Evolutionary conservation across 2,797 vertebrate species (phyloP).

Genomic region (Alcedo quadribrachys): DNA sequence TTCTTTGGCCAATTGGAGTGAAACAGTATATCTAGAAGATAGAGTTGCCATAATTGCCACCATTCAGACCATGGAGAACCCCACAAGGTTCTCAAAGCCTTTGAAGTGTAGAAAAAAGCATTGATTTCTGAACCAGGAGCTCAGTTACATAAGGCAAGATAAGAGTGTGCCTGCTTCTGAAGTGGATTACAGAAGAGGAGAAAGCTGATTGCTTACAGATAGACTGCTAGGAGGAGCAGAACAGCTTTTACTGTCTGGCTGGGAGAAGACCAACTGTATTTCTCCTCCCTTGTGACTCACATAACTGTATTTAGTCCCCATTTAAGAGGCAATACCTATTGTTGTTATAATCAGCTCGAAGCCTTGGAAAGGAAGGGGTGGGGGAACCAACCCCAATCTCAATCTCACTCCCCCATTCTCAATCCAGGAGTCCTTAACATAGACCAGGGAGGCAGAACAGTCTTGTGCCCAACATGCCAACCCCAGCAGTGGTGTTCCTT

Average conservation of each 20-base stretch:
- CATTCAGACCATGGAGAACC: not conserved
- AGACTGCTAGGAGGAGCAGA: slow-evolving; percentile 7
- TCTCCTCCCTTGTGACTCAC: slow-evolving; percentile 46
- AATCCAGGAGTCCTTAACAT: not conserved
- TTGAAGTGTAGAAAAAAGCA: not conserved
- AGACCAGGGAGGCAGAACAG: not conserved
- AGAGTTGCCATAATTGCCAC: not conserved
- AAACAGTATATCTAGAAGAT: not conserved
- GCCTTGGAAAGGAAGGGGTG: not conserved
- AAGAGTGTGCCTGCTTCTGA: not conserved
- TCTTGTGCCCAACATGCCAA: not conserved
- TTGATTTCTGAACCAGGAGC: not conserved
- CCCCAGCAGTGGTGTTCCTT: accelerated
- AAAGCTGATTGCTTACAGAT: slow-evolving; percentile 14
- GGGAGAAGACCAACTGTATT: not conserved
- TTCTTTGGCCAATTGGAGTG: not conserved
- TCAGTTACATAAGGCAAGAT: slow-evolving; percentile 15
- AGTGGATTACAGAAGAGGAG: not conserved
- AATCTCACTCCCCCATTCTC: accelerated
- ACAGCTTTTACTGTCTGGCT: slow-evolving; percentile 23
- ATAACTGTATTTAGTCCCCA: slow-evolving; percentile 16
- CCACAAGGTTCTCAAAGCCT: not conserved
- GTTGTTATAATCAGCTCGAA: not conserved
- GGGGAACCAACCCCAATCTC: no score
- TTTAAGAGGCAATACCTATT: slow-evolving; percentile 30